Percentiles rank a stretch among this genome's conserved stretches.
These are phyloP conservation scores for Drosophila pseudoobscura DNA, from an alignment of 1,140 invertebrate genomes.

Conservation along the genomic window DNA sequence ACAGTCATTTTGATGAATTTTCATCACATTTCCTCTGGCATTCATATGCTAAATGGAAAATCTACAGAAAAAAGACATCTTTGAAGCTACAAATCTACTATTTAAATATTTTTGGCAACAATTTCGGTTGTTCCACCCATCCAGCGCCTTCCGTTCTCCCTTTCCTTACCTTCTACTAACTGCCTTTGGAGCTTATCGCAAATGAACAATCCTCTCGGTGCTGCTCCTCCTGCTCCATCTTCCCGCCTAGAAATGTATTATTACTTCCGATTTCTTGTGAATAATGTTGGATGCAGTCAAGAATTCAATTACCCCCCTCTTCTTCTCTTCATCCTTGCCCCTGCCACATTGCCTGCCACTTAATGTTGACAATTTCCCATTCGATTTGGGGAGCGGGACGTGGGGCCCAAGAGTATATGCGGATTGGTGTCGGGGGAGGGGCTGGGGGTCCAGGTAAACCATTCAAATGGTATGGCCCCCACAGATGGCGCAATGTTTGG, in stretches of 20 bases:
- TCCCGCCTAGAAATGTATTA: constrained; percentile 53
- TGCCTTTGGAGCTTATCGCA: constrained; percentile 54
- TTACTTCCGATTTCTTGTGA: constrained; percentile 78
- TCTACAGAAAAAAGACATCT: constrained; percentile 3
- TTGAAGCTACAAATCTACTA: constrained; percentile 16
- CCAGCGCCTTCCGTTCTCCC: not conserved
- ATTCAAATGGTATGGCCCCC: not conserved
- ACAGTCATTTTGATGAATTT: constrained; percentile 51
- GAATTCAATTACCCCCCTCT: constrained; percentile 70
- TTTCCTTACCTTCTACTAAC: constrained; percentile 16
- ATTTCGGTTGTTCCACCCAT: constrained; percentile 20
- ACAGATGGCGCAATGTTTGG: constrained; percentile 70
- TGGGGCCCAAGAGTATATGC: constrained; percentile 16
- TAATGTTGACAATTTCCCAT: constrained; percentile 82
- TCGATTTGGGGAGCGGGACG: constrained; percentile 46
- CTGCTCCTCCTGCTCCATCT: not conserved
- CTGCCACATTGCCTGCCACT: constrained; percentile 59
- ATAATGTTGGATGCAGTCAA: constrained; percentile 71
- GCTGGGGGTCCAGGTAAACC: constrained; percentile 54
- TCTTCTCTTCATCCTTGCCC: too few species aligned
- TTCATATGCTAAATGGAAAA: constrained; percentile 44
- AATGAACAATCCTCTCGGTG: constrained; percentile 33
- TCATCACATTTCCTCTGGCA: constrained; percentile 24
- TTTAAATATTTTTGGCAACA: constrained; percentile 35
- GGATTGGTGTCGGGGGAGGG: not conserved